phyloP scores from a whole-genome alignment of 1,140 invertebrate species.

The Bicyclus anynana region DNA sequence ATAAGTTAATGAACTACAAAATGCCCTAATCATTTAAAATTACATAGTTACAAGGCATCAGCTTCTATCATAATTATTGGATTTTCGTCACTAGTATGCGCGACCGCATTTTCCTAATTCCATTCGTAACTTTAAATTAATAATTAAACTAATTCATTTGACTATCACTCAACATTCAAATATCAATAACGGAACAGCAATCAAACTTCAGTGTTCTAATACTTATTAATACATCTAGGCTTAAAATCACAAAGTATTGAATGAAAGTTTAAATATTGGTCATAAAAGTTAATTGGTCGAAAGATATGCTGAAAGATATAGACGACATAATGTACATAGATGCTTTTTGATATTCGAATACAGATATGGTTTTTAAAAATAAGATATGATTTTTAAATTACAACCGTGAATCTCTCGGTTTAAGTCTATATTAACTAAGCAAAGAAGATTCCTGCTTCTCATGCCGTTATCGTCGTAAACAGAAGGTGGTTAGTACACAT shows the following conservation, averaged over 20 bases:
- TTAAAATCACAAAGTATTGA: conserved; percentile 72
- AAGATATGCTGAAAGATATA: conserved; percentile 67
- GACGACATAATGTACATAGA: conserved; percentile 41
- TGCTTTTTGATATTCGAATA: conserved; percentile 53
- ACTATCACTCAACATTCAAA: conserved; percentile 71
- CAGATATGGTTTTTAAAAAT: conserved; percentile 45
- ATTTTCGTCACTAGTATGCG: conserved; percentile 77
- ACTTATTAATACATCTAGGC: conserved; percentile 75
- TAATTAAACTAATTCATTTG: conserved; percentile 73
- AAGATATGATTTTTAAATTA: conserved; percentile 44
- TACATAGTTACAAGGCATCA: conserved; percentile 67
- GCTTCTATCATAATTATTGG: conserved; percentile 75
- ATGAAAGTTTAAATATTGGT: conserved; percentile 59
- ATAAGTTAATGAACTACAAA: conserved; percentile 71
- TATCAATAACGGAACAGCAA: conserved; percentile 63
- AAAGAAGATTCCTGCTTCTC: conserved; percentile 64
- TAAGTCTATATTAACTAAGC: conserved; percentile 47
- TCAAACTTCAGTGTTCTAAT: conserved; percentile 72
- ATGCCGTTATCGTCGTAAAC: conserved; percentile 37
- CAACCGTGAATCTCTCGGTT: conserved; percentile 53
- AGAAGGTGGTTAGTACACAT: conserved; percentile 84
- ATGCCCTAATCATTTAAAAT: conserved; percentile 71
- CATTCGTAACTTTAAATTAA: conserved; percentile 75
- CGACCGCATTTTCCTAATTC: conserved; percentile 76
- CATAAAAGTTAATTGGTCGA: conserved; percentile 71